Evolutionary conservation across 1,140 invertebrate genomes (phyloP).

Genomic region (Bombus balteatus): DNA sequence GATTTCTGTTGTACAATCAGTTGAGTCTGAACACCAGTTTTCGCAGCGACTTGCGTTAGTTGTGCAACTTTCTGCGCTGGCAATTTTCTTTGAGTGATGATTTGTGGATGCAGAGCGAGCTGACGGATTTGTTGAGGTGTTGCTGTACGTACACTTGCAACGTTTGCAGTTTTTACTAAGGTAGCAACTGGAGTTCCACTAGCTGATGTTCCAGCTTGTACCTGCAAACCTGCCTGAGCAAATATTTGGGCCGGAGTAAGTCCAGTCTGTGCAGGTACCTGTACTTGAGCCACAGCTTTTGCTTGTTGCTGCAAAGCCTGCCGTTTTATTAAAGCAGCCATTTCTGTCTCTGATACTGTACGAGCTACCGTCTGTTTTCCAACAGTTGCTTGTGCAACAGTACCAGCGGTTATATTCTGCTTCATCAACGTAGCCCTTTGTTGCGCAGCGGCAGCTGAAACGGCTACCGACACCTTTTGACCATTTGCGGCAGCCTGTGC

Average conservation of each 20-base stretch:
- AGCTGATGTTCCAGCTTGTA: conserved; percentile 80
- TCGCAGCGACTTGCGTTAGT: conserved; percentile 82
- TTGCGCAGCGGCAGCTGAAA: conserved; percentile 70
- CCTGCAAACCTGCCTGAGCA: conserved; percentile 83
- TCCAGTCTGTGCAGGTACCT: conserved; percentile 78
- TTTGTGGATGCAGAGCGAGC: conserved; percentile 87
- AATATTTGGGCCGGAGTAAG: conserved; percentile 84
- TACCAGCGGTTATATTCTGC: conserved; percentile 79
- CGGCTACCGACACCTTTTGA: conserved; percentile 78
- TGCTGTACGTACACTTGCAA: conserved; percentile 82
- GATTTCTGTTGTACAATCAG: conserved; percentile 87
- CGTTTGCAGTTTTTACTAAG: conserved; percentile 85
- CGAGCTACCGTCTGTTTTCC: conserved; percentile 83
- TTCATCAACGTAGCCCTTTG: conserved; percentile 79
- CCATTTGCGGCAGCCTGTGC: conserved; percentile 71
- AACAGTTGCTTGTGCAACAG: conserved; percentile 73
- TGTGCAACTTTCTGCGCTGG: conserved; percentile 85
- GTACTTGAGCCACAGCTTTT: conserved; percentile 81
- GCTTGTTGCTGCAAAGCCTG: conserved; percentile 86
- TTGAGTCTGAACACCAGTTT: conserved; percentile 84
- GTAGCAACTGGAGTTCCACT: conserved; percentile 82
- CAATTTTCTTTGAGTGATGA: conserved; percentile 85
- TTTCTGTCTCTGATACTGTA: conserved; percentile 87
- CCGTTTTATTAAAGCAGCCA: conserved; percentile 87
- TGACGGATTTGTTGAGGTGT: conserved; percentile 87